Percentiles rank a stretch among this genome's conserved stretches.
Evolutionary conservation across 2,797 vertebrate genomes (phyloP).

Genomic region (Chrosomus eos): DNA sequence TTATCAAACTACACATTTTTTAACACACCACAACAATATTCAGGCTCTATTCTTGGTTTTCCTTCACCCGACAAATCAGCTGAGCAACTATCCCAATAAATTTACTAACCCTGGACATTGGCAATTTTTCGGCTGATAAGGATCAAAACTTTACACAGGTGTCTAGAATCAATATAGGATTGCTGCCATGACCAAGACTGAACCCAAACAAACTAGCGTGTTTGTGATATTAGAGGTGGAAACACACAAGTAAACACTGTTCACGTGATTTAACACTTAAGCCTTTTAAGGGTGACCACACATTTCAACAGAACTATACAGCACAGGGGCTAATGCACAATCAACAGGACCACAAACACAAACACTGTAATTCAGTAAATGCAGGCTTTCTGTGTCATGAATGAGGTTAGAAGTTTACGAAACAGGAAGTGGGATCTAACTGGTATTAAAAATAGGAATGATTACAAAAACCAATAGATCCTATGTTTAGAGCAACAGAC

Average conservation of each 20-base stretch:
- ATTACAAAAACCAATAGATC: slow-evolving; percentile 29
- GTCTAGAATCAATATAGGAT: slow-evolving; percentile 52
- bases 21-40: not conserved
- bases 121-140: not conserved
- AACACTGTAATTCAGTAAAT: slow-evolving; percentile 57
- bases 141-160: slow-evolving; percentile 53
- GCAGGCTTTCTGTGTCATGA: slow-evolving; percentile 42
- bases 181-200: slow-evolving; percentile 32
- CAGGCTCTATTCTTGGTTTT: not conserved
- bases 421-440: slow-evolving; percentile 32
- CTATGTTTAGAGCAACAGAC: slow-evolving; percentile 21
- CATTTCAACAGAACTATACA: slow-evolving; percentile 51
- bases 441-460: slow-evolving; percentile 37
- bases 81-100: not conserved
- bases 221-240: slow-evolving; percentile 52
- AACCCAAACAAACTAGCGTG: slow-evolving; percentile 55
- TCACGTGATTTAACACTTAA: slow-evolving; percentile 54
- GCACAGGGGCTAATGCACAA: slow-evolving; percentile 39
- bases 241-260: slow-evolving; percentile 50
- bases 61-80: not conserved
- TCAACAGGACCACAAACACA: slow-evolving; percentile 54
- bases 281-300: slow-evolving; percentile 46
- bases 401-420: slow-evolving; percentile 47
- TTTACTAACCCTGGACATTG: slow-evolving; percentile 15
- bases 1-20: not conserved